Evolutionary conservation across 2,113 vertebrate species (phyloP).

Genomic region (Furnarius figulus): DNA sequence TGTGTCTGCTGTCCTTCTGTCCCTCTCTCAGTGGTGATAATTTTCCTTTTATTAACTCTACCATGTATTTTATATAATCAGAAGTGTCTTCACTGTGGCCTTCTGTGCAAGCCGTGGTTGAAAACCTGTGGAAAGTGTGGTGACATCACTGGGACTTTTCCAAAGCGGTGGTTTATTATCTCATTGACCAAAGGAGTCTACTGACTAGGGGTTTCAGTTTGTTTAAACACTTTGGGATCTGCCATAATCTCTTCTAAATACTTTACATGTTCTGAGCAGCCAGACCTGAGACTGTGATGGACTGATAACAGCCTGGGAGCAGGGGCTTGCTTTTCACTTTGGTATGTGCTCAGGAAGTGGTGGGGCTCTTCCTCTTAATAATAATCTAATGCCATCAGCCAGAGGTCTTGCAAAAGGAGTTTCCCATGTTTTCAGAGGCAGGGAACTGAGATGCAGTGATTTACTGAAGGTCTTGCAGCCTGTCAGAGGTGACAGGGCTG

Average conservation of each 20-base stretch:
- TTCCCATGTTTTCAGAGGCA: background rate
- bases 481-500: rapidly evolving
- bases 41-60: background rate
- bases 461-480: background rate
- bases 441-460: background rate
- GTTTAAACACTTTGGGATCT: background rate
- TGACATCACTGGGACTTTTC: constrained; percentile 18
- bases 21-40: background rate
- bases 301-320: background rate
- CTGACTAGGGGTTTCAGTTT: background rate
- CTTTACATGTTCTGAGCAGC: background rate
- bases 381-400: background rate
- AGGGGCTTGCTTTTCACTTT: background rate
- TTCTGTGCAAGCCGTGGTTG: background rate
- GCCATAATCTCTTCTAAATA: background rate
- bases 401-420: background rate
- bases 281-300: background rate
- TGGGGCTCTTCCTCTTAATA: background rate
- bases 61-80: background rate
- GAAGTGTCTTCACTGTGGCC: background rate
- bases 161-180: constrained; percentile 30
- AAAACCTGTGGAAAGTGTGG: background rate
- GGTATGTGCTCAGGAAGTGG: background rate
- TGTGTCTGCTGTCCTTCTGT: background rate
- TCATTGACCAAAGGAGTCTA: constrained; percentile 29